These are phyloP conservation scores for Borostomias antarcticus DNA, from an alignment of 2,797 vertebrate genomes.

Conservation along the genomic window DNA sequence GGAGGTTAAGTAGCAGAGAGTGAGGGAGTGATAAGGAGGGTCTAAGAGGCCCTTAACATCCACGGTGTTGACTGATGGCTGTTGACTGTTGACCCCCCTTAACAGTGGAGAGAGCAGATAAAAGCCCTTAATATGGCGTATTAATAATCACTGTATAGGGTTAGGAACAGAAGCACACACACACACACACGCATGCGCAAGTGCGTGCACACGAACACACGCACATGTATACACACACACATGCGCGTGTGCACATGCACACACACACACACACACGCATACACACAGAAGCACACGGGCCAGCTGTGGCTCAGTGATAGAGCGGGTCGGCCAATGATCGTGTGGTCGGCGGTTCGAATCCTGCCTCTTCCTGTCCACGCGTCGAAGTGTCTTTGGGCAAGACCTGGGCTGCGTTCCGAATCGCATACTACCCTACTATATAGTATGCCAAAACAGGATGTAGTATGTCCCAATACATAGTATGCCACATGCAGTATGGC, in stretches of 20 bases:
- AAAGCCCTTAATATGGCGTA: neutral
- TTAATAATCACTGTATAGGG: neutral
- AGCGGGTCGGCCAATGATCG: no score
- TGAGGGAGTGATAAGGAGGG: neutral
- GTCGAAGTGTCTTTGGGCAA: no score
- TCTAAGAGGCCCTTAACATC: neutral
- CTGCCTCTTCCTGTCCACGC: no score
- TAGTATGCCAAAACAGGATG: no score
- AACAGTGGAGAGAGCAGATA: neutral
- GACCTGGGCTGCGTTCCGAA: no score
- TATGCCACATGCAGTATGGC: no score
- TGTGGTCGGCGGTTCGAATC: no score
- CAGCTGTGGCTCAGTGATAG: no score
- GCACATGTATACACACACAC: neutral
- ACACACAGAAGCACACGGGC: no score
- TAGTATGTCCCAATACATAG: no score
- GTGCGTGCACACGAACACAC: neutral
- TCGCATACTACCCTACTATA: no score
- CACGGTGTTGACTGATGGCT: neutral
- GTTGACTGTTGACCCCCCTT: neutral
- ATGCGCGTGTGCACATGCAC: neutral
- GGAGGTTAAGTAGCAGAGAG: neutral
- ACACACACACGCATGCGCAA: neutral
- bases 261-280: slow-evolving; percentile 22
- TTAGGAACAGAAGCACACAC: neutral